A percentile compares a stretch with the other conserved stretches of the same genome.
Evolutionary conservation across 2,113 vertebrate species (phyloP).

Genomic region (Laterallus jamaicensis): DNA sequence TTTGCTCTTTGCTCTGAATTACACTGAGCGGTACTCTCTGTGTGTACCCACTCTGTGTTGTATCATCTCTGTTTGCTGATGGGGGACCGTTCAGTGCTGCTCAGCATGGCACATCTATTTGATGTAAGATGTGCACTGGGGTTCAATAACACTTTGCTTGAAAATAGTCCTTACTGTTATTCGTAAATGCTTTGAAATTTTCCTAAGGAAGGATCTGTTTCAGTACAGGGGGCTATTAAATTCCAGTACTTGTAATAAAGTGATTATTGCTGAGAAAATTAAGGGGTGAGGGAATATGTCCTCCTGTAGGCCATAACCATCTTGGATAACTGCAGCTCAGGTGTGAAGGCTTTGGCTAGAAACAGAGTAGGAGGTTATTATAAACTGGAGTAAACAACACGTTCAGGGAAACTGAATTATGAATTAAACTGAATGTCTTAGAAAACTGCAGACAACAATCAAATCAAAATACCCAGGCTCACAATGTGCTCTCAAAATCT

Average conservation of each 20-base stretch:
- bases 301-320: background rate
- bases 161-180: background rate
- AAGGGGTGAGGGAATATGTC: background rate
- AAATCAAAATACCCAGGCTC: background rate
- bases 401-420: conserved; percentile 35
- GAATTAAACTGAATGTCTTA: conserved; percentile 2
- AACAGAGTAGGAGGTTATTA: conserved; percentile 2
- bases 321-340: conserved; percentile 12
- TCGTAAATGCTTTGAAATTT: conserved; percentile 14
- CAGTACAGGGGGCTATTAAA: background rate
- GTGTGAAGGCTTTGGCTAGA: conserved; percentile 10
- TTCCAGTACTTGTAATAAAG: conserved; percentile 20
- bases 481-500: background rate
- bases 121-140: background rate
- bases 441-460: background rate
- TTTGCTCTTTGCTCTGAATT: background rate
- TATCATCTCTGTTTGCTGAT: background rate
- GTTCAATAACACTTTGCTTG: background rate
- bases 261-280: conserved; percentile 22
- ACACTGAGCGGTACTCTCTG: no score
- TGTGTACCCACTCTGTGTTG: fast-evolving
- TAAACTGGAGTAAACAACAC: background rate
- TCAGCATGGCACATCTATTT: background rate
- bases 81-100: background rate
- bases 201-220: conserved; percentile 8